Evolutionary conservation across 2,797 vertebrate genomes (phyloP), one percentile per base, ranked within the genome.

Genomic region (Fratercula arctica): DNA sequence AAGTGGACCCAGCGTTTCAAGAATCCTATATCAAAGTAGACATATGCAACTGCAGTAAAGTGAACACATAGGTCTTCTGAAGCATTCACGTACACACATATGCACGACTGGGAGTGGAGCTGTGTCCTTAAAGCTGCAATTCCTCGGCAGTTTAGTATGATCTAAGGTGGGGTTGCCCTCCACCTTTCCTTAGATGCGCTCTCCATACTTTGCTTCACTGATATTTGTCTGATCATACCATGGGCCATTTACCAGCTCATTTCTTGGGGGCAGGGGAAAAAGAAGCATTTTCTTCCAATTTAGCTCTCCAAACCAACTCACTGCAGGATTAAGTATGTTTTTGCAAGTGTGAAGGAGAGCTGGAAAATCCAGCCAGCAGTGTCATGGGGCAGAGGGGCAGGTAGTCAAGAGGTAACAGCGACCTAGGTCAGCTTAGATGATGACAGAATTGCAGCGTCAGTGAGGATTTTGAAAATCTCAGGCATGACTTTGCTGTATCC

Each of bases 231-330:
- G 35, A 45, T 63, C 64, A 13, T 23, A 63, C 16, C 24, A 23
- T 16, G 25, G 70, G 26, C 21, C 45, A 39, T 2, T 43, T 78
- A 87, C 19, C 28, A 91, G 64, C 9, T 29, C 2, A 25, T 69
- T 85, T 69, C 3, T 5, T 7, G 10, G 3, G 9, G 19, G 0
- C 8, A 3, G 8, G 10, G 6, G 7, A 13, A 31, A 28, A 39
- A 46, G 35, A 45, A 53, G 14, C 3, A 18, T 67, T 89, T 90
- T 33, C 25, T 76, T 89, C 18, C 69, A 51, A 0, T 84, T 69
- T 50, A 85, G 25, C 14, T 64, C 41, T 87, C 75, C 8, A 13
- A 57, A 76, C 23, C 10, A 64, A 1, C 9, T 76, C 45, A 57
- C 33, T 68, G 35, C 28, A 75, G 53, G 43, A 45, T 87, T 78